Evolutionary conservation across 2,888 invertebrate species (phyloP), one percentile per base, ranked within the genome.

Genomic region (Cryptocheilus praepositus): DNA sequence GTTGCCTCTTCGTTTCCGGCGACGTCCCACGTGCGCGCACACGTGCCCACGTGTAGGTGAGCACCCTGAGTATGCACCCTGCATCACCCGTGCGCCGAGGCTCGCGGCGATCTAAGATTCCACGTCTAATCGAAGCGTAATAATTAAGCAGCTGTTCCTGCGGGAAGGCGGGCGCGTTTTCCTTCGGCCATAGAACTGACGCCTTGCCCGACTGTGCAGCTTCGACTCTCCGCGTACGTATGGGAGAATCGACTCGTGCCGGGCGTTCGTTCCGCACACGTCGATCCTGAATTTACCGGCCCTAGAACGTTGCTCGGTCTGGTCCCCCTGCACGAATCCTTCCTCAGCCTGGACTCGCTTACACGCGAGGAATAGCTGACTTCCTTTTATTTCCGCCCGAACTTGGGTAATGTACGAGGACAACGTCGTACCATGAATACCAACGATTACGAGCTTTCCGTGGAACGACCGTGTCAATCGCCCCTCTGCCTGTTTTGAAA

Each of bases 71-170:
- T 36, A 36, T 36, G 36, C 36, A 36, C 18, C 21, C 49, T 18
- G 21, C 51, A 5, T 59, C 45, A 21, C 56, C 8, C 4, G 3
- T 2, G 2, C 1, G 36, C 36, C 28, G 51, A 46, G 62, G 55
- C 49, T 56, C 43, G 57, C 61, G 60, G 59, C 66, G 62, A 71
- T 80, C 63, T 63, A 68, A 66, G 72, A 80, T 81, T 79, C 77
- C 76, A 75, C 79, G 76, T 79, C 75, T 81, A 81, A 84, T 82
- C 80, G 81, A 78, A 78, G 76, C 69, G 79, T 80, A 82, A 83
- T 83, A 81, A 84, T 84, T 83, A 82, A 84, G 75, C 64, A 71
- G 67, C 66, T 65, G 28, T 55, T 66, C 58, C 57, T 54, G 52
- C 56, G 49, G 36, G 57, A 25, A 54, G 61, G 61, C 54, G 61